These are phyloP conservation scores for Melanchra persicariae DNA, from an alignment of 2,888 invertebrate species.

Conservation along the genomic window DNA sequence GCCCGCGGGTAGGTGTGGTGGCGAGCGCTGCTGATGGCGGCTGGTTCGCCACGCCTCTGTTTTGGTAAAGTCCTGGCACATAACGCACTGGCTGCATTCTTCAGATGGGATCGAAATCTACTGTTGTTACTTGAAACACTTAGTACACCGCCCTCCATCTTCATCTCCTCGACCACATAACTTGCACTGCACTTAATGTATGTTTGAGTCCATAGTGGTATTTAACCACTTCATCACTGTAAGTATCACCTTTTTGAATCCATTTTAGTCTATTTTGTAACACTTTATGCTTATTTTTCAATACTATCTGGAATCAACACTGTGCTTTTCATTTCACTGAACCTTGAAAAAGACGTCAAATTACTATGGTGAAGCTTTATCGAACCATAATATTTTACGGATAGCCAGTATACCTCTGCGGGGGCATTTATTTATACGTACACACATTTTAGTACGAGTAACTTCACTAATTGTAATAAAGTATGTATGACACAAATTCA, in stretches of 20 bases:
- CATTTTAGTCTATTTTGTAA: conserved; percentile 47
- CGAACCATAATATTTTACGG: conserved; percentile 7
- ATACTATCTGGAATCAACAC: background rate
- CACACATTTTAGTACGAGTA: too few species aligned
- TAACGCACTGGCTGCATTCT: conserved; percentile 87
- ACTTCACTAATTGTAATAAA: too few species aligned
- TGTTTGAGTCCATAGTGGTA: conserved; percentile 81
- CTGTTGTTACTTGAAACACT: conserved; percentile 86
- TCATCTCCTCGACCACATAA: conserved; percentile 63
- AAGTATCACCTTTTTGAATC: conserved; percentile 60
- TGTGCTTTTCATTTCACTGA: conserved; percentile 32
- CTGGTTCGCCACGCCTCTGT: conserved; percentile 83
- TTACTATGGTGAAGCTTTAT: conserved; percentile 28
- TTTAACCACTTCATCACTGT: conserved; percentile 62
- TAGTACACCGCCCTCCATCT: conserved; percentile 90
- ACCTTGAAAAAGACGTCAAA: conserved; percentile 17
- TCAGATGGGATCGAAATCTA: conserved; percentile 86
- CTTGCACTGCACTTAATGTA: conserved; percentile 77
- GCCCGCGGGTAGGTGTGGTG: conserved; percentile 87
- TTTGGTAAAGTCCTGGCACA: conserved; percentile 88
- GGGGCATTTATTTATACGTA: background rate
- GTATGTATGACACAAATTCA: too few species aligned
- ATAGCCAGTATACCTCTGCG: conserved; percentile 11
- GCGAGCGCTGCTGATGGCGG: conserved; percentile 76
- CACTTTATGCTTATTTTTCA: conserved; percentile 23